Conservation (phyloP, 2,888 invertebrate genomes). For the Mythimna pallens region DNA sequence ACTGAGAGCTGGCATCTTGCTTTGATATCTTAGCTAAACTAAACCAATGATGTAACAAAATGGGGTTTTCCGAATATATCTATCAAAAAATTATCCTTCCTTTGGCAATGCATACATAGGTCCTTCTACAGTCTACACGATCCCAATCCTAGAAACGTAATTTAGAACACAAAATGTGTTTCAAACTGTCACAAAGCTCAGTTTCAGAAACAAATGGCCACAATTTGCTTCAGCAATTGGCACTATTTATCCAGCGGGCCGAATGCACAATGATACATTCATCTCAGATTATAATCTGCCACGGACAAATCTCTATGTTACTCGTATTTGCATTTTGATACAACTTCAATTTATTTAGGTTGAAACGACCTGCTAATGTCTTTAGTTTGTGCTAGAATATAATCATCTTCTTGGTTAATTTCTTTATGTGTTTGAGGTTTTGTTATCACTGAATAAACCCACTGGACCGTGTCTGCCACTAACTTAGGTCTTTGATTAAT, state of each 20-base stretch:
- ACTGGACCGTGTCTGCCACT: background rate
- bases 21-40: too few species aligned
- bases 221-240: conserved; percentile 71
- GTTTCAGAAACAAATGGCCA: conserved; percentile 71
- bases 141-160: conserved; percentile 37
- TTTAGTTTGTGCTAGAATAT: conserved; percentile 5
- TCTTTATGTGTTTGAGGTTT: conserved; percentile 10
- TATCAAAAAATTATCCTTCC: background rate
- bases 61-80: background rate
- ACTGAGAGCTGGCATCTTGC: background rate
- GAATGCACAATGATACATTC: conserved; percentile 80
- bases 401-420: conserved; percentile 32
- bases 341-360: conserved; percentile 61
- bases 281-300: conserved; percentile 83
- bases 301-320: conserved; percentile 80
- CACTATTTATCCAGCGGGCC: conserved; percentile 71
- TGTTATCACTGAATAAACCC: background rate
- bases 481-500: background rate
- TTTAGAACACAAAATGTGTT: conserved; percentile 45
- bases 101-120: background rate
- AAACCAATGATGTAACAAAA: background rate
- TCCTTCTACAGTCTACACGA: conserved; percentile 9
- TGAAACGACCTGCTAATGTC: conserved; percentile 54
- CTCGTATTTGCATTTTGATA: conserved; percentile 69
- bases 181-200: conserved; percentile 60